Conservation (phyloP, 2,888 invertebrate genomes). For the Megaustenia siamemsis region DNA sequence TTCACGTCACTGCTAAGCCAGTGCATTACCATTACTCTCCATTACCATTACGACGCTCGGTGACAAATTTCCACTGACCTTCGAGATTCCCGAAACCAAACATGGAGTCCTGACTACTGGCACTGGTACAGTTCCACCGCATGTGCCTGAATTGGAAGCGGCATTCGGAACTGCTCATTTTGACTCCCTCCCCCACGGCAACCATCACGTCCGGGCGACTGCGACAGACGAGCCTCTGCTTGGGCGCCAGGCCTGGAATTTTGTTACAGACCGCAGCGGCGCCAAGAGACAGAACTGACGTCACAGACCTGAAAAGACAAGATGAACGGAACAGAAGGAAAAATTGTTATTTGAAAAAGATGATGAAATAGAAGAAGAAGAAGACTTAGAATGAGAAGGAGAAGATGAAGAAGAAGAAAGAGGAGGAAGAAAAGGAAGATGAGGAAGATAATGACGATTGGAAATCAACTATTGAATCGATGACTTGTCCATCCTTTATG, state of each 20-base stretch:
- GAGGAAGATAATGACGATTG: too few relatives aligned
- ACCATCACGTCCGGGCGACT: constrained; percentile 79
- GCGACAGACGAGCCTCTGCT: constrained; percentile 79
- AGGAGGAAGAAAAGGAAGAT: too few relatives aligned
- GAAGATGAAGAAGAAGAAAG: too few relatives aligned
- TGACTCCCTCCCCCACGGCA: constrained; percentile 79
- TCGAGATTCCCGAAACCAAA: constrained; percentile 92
- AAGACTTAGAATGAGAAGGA: too few relatives aligned
- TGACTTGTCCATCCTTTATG: too few relatives aligned
- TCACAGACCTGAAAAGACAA: constrained; percentile 73
- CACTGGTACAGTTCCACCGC: constrained; percentile 82
- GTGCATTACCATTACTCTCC: too few relatives aligned
- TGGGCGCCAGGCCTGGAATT: constrained; percentile 79
- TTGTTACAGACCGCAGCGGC: constrained; percentile 84
- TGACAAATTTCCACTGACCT: constrained; percentile 84
- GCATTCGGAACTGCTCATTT: constrained; percentile 79
- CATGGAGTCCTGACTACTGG: constrained; percentile 88
- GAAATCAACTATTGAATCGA: too few relatives aligned
- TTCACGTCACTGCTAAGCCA: too few relatives aligned
- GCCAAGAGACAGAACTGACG: constrained; percentile 84
- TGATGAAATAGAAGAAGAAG: too few relatives aligned
- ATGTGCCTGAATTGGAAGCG: constrained; percentile 78
- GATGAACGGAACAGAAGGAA: too few relatives aligned
- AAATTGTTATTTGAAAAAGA: too few relatives aligned
- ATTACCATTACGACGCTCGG: too few relatives aligned